These are phyloP conservation scores for Augochlora pura DNA, from an alignment of 1,140 invertebrate species.

Conservation along the genomic window DNA sequence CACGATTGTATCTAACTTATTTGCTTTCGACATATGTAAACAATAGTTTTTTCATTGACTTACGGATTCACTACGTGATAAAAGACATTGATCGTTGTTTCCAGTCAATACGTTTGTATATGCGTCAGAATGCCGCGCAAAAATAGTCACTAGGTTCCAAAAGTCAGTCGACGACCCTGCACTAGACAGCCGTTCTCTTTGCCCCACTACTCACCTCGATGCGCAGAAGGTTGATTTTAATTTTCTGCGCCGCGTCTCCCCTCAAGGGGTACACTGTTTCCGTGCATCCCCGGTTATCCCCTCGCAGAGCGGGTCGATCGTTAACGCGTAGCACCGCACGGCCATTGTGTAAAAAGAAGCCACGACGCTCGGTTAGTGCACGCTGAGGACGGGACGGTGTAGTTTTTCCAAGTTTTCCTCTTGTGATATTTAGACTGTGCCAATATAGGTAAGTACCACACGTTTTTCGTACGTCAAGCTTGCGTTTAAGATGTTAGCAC, in stretches of 20 bases:
- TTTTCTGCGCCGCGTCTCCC: slow-evolving; percentile 71
- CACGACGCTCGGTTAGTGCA: slow-evolving; percentile 75
- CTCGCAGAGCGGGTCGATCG: slow-evolving; percentile 70
- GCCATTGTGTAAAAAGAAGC: slow-evolving; percentile 79
- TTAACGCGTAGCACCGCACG: slow-evolving; percentile 67
- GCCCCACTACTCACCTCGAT: slow-evolving; percentile 43
- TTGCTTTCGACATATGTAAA: too few species aligned
- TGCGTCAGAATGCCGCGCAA: neutral
- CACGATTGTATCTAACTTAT: too few species aligned
- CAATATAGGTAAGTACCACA: slow-evolving; percentile 74
- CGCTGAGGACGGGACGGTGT: slow-evolving; percentile 74
- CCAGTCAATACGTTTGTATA: slow-evolving; percentile 8
- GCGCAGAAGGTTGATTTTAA: slow-evolving; percentile 61
- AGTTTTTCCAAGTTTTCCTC: slow-evolving; percentile 78
- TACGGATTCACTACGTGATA: too few species aligned
- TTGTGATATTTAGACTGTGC: slow-evolving; percentile 80
- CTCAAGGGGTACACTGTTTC: slow-evolving; percentile 54
- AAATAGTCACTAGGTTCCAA: slow-evolving; percentile 23
- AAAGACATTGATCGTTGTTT: neutral
- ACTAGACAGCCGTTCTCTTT: slow-evolving; percentile 36
- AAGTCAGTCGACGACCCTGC: slow-evolving; percentile 18
- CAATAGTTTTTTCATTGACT: neutral
- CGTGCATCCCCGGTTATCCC: slow-evolving; percentile 53
- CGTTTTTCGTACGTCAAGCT: neutral
- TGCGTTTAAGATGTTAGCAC: neutral